Evolutionary conservation across 2,888 invertebrate species (phyloP).

Genomic region (Galeruca laticollis): DNA sequence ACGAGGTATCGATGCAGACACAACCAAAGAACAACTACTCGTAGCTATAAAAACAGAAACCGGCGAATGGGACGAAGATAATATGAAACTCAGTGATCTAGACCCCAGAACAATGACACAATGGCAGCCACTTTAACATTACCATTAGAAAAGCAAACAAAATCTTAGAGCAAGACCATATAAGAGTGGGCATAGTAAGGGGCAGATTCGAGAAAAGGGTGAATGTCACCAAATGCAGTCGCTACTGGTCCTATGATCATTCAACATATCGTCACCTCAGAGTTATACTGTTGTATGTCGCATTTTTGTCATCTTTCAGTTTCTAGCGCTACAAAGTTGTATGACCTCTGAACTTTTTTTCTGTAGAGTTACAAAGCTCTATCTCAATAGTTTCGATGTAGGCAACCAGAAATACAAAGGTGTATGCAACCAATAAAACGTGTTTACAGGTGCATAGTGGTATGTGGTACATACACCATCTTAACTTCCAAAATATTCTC

Average conservation of each 20-base stretch:
- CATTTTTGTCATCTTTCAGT: too few relatives aligned
- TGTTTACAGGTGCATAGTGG: too few relatives aligned
- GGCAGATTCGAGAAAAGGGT: neutral
- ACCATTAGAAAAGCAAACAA: neutral
- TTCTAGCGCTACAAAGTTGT: too few relatives aligned
- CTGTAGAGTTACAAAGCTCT: too few relatives aligned
- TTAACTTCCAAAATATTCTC: too few relatives aligned
- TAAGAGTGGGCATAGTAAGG: neutral
- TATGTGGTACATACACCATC: too few relatives aligned
- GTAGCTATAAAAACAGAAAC: neutral
- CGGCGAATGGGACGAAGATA: conserved; percentile 1
- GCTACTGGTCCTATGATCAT: conserved; percentile 1
- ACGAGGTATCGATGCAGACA: neutral
- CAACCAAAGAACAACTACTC: neutral
- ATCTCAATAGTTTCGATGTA: too few relatives aligned
- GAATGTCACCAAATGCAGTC: neutral
- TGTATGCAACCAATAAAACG: too few relatives aligned
- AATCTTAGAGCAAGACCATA: neutral
- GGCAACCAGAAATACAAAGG: too few relatives aligned
- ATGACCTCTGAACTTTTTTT: too few relatives aligned
- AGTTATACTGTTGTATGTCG: too few relatives aligned
- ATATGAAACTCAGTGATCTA: neutral
- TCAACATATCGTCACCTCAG: too few relatives aligned
- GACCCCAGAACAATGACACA: neutral
- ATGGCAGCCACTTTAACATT: neutral